These are phyloP conservation scores for Botia almorhae DNA, from an alignment of 2,797 vertebrate species.

Conservation along the genomic window DNA sequence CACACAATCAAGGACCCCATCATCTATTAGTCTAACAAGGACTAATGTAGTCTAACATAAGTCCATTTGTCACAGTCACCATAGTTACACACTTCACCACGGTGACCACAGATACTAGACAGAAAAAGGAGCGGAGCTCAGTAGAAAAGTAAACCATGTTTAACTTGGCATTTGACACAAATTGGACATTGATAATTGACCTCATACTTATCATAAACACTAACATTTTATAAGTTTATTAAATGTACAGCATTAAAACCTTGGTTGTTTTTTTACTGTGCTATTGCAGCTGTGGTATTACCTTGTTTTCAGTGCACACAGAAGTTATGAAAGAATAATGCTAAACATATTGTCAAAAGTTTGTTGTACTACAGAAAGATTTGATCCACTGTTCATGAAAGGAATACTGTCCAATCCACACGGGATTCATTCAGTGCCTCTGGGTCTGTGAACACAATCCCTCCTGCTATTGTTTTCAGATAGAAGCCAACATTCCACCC, in stretches of 20 bases:
- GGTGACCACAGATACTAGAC: neutral
- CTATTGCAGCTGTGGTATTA: too few species aligned
- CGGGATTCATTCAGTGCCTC: slow-evolving; percentile 23
- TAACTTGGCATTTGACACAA: neutral
- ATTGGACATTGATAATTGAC: too few species aligned
- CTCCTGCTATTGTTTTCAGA: slow-evolving; percentile 38
- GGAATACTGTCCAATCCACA: slow-evolving; percentile 38
- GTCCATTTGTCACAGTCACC: neutral
- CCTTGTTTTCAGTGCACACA: too few species aligned
- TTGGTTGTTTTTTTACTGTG: too few species aligned
- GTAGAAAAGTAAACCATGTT: neutral
- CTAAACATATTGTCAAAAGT: neutral
- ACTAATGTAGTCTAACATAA: neutral
- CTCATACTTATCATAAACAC: too few species aligned
- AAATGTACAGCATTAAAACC: too few species aligned
- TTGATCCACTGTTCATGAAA: slow-evolving; percentile 19
- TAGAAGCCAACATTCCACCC: slow-evolving; percentile 36
- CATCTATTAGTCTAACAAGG: neutral
- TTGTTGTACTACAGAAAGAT: slow-evolving; percentile 2
- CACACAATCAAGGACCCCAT: neutral
- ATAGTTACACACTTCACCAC: neutral
- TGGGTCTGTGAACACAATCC: slow-evolving; percentile 52
- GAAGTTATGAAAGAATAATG: too few species aligned
- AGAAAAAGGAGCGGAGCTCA: neutral
- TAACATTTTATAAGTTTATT: too few species aligned